These are phyloP conservation scores for Zaprionus capensis DNA, from an alignment of 1,140 invertebrate species.

Conservation along the genomic window DNA sequence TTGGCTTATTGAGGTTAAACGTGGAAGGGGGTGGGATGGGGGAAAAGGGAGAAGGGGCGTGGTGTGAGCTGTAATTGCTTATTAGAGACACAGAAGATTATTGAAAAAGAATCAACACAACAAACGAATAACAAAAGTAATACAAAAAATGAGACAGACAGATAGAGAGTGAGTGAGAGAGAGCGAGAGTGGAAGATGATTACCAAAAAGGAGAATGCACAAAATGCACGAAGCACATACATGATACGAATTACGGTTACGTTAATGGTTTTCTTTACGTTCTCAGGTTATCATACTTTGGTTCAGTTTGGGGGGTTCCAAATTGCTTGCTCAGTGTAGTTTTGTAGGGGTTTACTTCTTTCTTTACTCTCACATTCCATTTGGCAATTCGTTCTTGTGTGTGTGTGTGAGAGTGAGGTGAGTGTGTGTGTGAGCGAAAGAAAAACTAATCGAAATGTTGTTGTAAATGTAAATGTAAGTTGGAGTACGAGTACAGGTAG, in stretches of 20 bases:
- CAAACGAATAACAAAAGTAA: slow-evolving; percentile 27
- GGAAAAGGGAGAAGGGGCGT: no score
- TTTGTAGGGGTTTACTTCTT: slow-evolving; percentile 36
- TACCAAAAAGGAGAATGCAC: slow-evolving; percentile 1
- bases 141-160: slow-evolving; percentile 32
- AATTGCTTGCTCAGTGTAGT: slow-evolving; percentile 4
- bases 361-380: slow-evolving; percentile 35
- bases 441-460: slow-evolving; percentile 13
- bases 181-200: background rate
- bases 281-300: background rate
- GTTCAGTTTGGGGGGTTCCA: background rate
- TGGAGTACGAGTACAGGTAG: slow-evolving; percentile 13
- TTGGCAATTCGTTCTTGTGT: background rate
- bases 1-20: background rate
- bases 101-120: slow-evolving; percentile 13
- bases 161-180: background rate
- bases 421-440: slow-evolving; percentile 18
- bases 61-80: slow-evolving; percentile 28
- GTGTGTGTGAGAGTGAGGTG: background rate
- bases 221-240: slow-evolving; percentile 12
- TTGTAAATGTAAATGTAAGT: background rate
- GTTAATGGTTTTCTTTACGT: background rate
- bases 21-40: background rate
- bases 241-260: background rate
- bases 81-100: slow-evolving; percentile 43